Evolutionary conservation across 2,888 invertebrate genomes (phyloP).

Genomic region (Tachina lurida): DNA sequence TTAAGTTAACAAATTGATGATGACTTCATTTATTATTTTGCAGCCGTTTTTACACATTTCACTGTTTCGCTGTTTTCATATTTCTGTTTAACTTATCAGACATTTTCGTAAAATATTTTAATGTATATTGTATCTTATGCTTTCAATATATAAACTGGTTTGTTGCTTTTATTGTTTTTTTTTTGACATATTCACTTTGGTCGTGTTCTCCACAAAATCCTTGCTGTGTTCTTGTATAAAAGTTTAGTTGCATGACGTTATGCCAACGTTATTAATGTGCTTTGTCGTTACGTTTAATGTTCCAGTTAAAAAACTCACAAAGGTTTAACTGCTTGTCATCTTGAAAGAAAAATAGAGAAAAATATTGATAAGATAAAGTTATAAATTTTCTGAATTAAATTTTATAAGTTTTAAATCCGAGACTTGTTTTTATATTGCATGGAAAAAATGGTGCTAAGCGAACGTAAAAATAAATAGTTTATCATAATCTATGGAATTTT

Average conservation of each 20-base stretch:
- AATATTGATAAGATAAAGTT: constrained; percentile 1
- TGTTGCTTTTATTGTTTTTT: neutral
- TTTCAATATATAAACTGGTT: neutral
- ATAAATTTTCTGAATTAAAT: neutral
- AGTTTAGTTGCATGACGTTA: neutral
- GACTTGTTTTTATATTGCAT: neutral
- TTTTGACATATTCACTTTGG: neutral
- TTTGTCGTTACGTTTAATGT: neutral
- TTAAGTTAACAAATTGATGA: neutral
- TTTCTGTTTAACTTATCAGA: neutral
- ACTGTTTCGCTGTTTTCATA: neutral
- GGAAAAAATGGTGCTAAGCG: neutral
- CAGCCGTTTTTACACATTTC: neutral
- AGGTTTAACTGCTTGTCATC: constrained; percentile 22
- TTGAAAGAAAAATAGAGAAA: neutral
- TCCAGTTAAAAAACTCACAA: neutral
- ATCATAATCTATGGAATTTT: neutral
- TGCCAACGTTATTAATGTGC: neutral
- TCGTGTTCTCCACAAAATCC: neutral
- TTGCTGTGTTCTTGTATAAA: neutral
- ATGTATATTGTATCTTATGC: neutral
- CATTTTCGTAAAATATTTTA: neutral
- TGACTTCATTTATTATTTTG: neutral
- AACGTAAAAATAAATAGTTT: neutral
- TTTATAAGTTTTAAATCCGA: neutral